These are phyloP conservation scores for Zaprionus capensis DNA, from an alignment of 1,140 invertebrate species.

Conservation along the genomic window DNA sequence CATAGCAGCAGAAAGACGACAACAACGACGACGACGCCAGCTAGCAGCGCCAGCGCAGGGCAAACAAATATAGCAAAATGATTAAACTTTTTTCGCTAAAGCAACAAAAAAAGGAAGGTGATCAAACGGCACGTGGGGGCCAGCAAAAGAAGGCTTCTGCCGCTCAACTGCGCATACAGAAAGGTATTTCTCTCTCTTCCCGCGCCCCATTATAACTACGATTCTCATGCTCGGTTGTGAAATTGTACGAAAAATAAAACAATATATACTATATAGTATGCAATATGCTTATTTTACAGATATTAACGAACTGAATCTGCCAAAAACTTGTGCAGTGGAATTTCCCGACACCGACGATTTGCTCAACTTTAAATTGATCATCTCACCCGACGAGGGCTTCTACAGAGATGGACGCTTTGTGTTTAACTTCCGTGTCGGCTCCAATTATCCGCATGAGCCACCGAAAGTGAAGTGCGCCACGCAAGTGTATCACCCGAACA, in stretches of 20 bases:
- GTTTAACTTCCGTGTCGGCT: constrained; percentile 98
- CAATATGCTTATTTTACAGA: constrained; percentile 87
- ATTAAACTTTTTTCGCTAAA: constrained; percentile 99
- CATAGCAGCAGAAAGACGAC: constrained; percentile 32
- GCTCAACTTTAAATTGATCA: constrained; percentile 97
- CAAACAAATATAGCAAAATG: constrained; percentile 87
- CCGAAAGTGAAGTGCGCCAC: constrained; percentile 98
- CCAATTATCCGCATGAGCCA: constrained; percentile 98
- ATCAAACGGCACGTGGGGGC: constrained; percentile 90
- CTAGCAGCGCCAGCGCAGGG: constrained; percentile 42
- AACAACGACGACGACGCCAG: constrained; percentile 48
- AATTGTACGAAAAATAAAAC: neutral
- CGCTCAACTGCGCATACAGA: constrained; percentile 97
- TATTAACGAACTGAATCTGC: constrained; percentile 98
- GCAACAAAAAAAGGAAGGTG: constrained; percentile 98
- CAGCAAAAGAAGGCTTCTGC: constrained; percentile 95
- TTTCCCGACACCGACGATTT: constrained; percentile 98
- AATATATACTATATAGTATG: constrained; percentile 2
- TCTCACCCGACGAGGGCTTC: constrained; percentile 99
- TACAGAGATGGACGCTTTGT: constrained; percentile 96
- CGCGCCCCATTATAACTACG: constrained; percentile 4
- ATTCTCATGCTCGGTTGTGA: neutral
- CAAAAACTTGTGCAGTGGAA: constrained; percentile 97
- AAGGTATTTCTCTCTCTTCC: constrained; percentile 88
- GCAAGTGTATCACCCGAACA: constrained; percentile 97